These are phyloP conservation scores for Tenodera sinensis DNA, from an alignment of 2,888 invertebrate genomes.

Conservation along the genomic window DNA sequence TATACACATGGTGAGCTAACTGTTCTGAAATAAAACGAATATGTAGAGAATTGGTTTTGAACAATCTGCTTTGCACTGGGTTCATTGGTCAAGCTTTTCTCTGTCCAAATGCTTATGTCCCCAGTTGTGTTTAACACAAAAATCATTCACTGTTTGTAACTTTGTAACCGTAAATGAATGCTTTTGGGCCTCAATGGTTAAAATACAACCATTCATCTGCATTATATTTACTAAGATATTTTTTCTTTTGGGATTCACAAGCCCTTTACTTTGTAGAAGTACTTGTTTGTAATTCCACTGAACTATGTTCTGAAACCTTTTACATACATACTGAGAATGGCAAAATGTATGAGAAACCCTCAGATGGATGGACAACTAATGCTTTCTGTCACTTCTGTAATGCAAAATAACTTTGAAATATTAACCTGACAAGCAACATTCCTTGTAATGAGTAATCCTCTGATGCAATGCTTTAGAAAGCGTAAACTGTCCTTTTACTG, in stretches of 20 bases:
- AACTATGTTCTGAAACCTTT: neutral
- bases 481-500: neutral
- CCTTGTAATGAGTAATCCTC: neutral
- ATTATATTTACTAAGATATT: no score
- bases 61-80: no score
- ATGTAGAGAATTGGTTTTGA: neutral
- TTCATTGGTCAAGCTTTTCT: no score
- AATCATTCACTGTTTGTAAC: neutral
- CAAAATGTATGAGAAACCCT: neutral
- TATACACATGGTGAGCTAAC: neutral
- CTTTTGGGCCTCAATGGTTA: no score
- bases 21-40: neutral
- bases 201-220: no score
- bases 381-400: neutral
- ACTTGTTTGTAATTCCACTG: neutral
- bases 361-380: constrained; percentile 24
- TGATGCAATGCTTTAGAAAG: neutral
- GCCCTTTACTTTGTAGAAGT: neutral
- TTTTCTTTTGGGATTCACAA: no score
- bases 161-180: neutral
- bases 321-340: neutral
- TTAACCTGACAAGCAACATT: neutral
- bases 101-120: neutral
- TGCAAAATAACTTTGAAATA: neutral
- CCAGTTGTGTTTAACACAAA: neutral